Conservation (phyloP, 1,140 invertebrate genomes). For the Magallana ariakensis region DNA sequence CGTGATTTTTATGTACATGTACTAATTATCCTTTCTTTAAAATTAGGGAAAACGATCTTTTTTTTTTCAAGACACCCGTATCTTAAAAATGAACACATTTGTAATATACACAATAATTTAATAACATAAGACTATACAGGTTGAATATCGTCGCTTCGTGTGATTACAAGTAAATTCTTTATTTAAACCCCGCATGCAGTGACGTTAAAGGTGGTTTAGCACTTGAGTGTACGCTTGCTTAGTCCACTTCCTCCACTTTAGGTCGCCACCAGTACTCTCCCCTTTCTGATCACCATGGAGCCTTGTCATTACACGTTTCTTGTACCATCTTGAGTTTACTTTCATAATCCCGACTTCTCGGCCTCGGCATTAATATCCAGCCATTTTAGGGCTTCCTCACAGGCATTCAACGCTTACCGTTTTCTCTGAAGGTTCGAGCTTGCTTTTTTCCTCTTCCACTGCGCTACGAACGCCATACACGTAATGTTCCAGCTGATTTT, state of each 20-base stretch:
- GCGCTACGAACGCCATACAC: constrained; percentile 80
- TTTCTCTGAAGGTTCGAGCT: constrained; percentile 84
- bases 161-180: too few species aligned
- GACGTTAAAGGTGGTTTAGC: too few species aligned
- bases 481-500: constrained; percentile 86
- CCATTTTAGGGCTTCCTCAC: constrained; percentile 95
- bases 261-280: constrained; percentile 79
- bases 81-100: too few species aligned
- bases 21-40: too few species aligned
- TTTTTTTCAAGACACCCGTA: too few species aligned
- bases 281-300: constrained; percentile 70
- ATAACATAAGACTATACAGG: too few species aligned
- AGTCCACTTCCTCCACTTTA: constrained; percentile 50
- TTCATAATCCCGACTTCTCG: constrained; percentile 74
- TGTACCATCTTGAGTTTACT: constrained; percentile 73
- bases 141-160: too few species aligned
- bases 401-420: constrained; percentile 90
- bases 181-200: too few species aligned
- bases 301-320: constrained; percentile 78
- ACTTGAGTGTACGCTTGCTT: background rate
- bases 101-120: too few species aligned
- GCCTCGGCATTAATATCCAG: constrained; percentile 90
- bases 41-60: too few species aligned
- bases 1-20: too few species aligned
- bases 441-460: constrained; percentile 58